Evolutionary conservation across 1,140 invertebrate species (phyloP).

Genomic region (Oscheius sp.): DNA sequence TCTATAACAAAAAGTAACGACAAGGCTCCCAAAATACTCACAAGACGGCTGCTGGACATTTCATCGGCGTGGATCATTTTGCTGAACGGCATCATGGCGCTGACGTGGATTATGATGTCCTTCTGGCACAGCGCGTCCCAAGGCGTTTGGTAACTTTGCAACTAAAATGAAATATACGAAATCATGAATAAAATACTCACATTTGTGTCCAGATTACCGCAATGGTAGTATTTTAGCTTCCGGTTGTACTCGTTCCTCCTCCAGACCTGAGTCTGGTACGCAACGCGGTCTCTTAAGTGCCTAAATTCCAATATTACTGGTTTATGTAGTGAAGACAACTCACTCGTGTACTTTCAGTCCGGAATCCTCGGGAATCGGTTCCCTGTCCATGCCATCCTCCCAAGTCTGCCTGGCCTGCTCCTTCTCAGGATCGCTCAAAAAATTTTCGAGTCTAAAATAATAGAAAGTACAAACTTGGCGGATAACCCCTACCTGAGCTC

Average conservation of each 20-base stretch:
- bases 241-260: constrained; percentile 40
- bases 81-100: neutral
- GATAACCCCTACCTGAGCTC: neutral
- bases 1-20: constrained; percentile 35
- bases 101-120: constrained; percentile 24
- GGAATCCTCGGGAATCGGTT: constrained; percentile 28
- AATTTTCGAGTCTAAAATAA: constrained; percentile 1
- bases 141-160: neutral
- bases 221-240: constrained; percentile 50
- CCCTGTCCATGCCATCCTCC: constrained; percentile 19
- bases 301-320: constrained; percentile 33
- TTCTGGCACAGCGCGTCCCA: constrained; percentile 1
- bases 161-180: neutral
- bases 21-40: constrained; percentile 18
- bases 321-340: constrained; percentile 31
- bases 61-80: constrained; percentile 1
- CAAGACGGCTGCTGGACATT: neutral
- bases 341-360: constrained; percentile 40
- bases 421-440: constrained; percentile 43
- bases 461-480: constrained; percentile 28
- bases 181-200: neutral
- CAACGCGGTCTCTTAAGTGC: neutral
- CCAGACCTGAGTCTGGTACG: neutral
- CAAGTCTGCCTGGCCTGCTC: constrained; percentile 8
- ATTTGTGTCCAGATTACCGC: neutral